A percentile compares a stretch with the other conserved stretches of the same genome.
phyloP scores from a whole-genome alignment of 2,797 vertebrate genomes.

The Luscinia megarhynchos region DNA sequence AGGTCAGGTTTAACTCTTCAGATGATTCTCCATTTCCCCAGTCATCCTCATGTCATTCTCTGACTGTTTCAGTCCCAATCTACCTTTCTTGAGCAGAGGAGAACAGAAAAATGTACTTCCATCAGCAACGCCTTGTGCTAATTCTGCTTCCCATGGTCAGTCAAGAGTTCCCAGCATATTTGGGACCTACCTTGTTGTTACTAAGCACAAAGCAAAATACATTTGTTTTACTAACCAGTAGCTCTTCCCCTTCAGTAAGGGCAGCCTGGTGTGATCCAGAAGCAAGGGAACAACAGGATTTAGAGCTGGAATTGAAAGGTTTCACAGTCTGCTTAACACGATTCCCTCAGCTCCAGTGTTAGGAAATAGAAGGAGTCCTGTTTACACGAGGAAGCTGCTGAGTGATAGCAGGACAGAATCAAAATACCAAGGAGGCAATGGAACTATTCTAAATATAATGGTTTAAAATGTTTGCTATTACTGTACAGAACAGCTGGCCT shows the following conservation, averaged over 20 bases:
- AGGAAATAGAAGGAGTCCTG: neutral
- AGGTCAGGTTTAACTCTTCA: neutral
- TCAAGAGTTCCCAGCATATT: neutral
- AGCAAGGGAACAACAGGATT: neutral
- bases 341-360: neutral
- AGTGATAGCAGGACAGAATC: slow-evolving; percentile 1
- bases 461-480: slow-evolving; percentile 64
- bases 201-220: neutral
- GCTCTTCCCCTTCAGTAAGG: neutral
- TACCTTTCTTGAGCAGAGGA: neutral
- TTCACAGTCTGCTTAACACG: neutral
- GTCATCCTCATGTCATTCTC: rapidly evolving
- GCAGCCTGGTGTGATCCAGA: neutral
- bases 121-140: neutral
- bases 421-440: slow-evolving; percentile 35
- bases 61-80: neutral
- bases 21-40: neutral
- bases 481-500: slow-evolving; percentile 62
- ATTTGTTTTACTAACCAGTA: neutral
- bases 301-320: neutral
- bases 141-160: neutral
- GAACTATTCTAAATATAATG: slow-evolving; percentile 54
- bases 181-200: neutral
- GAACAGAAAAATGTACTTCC: neutral
- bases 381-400: slow-evolving; percentile 24